A percentile compares a stretch with the other conserved stretches of the same genome.
phyloP scores from a whole-genome alignment of 2,113 vertebrate species.

The Accipiter cooperii region DNA sequence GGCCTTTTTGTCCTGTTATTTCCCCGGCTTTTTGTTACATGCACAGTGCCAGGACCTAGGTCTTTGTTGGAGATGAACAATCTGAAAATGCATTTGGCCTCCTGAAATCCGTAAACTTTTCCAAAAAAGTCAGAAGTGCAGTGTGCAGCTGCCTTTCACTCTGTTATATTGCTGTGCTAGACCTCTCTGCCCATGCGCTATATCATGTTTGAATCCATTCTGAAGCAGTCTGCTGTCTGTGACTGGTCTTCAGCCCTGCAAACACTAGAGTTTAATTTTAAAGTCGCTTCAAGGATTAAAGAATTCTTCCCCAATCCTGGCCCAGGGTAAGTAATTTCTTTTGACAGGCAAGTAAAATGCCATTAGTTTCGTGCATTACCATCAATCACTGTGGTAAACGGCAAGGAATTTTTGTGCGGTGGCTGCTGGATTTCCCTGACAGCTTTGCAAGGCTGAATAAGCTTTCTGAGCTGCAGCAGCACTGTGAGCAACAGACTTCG shows the following conservation, averaged over 20 bases:
- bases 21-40: background rate
- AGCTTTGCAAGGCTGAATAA: conserved; percentile 1
- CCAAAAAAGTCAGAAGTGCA: background rate
- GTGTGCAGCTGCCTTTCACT: background rate
- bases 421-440: conserved; percentile 53
- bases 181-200: background rate
- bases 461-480: background rate
- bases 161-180: background rate
- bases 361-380: conserved; percentile 19
- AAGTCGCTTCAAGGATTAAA: background rate
- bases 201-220: background rate
- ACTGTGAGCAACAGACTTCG: background rate
- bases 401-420: background rate
- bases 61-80: background rate
- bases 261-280: background rate
- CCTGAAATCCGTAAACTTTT: background rate
- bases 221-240: conserved; percentile 2
- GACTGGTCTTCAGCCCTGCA: background rate
- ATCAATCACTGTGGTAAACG: background rate
- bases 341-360: conserved; percentile 17
- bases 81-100: background rate
- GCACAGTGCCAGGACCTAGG: background rate
- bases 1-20: background rate
- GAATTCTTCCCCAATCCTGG: background rate
- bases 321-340: conserved; percentile 10